Evolutionary conservation across 2,888 invertebrate genomes (phyloP).

Genomic region (Rhagonycha lutea): DNA sequence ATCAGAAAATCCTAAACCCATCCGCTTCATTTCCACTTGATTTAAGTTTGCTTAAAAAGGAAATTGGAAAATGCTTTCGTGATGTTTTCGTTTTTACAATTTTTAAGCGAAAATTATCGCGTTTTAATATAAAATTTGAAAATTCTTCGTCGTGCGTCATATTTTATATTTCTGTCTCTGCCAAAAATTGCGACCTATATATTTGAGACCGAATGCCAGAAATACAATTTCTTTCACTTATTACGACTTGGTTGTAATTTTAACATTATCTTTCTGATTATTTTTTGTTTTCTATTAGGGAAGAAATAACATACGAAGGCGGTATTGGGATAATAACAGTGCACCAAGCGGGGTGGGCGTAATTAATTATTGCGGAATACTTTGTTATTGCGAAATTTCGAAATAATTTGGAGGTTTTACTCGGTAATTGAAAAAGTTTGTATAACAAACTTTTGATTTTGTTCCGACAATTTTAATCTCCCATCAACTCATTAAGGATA

Average conservation of each 20-base stretch:
- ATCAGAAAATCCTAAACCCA: neutral
- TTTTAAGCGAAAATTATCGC: slow-evolving; percentile 1
- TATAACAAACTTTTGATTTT: neutral
- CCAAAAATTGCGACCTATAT: slow-evolving; percentile 22
- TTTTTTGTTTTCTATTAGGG: neutral
- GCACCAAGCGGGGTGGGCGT: too few relatives aligned
- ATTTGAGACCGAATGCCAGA: slow-evolving; percentile 4
- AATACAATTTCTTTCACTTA: neutral
- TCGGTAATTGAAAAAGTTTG: neutral
- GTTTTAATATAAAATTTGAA: neutral
- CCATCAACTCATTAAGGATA: neutral
- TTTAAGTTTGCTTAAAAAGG: neutral
- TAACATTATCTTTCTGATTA: neutral
- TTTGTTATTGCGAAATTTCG: neutral
- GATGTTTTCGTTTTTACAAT: neutral
- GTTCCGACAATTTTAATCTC: neutral
- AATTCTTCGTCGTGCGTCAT: slow-evolving; percentile 16
- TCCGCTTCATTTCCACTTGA: neutral
- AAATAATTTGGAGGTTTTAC: neutral
- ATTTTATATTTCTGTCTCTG: slow-evolving; percentile 13
- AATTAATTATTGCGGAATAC: neutral
- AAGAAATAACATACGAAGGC: too few relatives aligned
- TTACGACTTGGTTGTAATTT: neutral
- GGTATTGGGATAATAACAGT: too few relatives aligned
- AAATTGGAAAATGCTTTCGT: neutral